A percentile compares a stretch with the other conserved stretches of the same genome.
phyloP scores from a whole-genome alignment of 2,113 vertebrate species.

The Sorex araneus region DNA sequence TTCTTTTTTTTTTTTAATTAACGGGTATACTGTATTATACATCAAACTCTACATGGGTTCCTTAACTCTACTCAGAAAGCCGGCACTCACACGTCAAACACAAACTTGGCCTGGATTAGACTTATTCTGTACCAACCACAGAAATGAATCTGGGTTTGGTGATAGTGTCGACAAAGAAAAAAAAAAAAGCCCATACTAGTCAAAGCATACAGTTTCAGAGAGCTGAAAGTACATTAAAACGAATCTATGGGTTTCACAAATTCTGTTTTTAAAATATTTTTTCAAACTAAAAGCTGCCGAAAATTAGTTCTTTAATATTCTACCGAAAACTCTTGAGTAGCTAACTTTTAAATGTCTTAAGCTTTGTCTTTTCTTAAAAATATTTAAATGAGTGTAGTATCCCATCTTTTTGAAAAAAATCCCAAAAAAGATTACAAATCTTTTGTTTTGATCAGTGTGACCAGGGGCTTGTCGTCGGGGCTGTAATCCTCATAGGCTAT shows the following conservation, averaged over 20 bases:
- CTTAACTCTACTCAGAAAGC: constrained; percentile 92
- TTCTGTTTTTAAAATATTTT: constrained; percentile 89
- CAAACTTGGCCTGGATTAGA: constrained; percentile 84
- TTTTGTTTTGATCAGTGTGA: constrained; percentile 99
- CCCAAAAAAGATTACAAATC: constrained; percentile 95
- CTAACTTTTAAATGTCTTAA: constrained; percentile 90
- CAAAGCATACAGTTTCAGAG: constrained; percentile 86
- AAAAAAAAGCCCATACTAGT: constrained; percentile 86
- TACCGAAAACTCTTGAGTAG: constrained; percentile 90
- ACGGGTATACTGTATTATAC: constrained; percentile 88
- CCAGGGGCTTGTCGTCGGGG: constrained; percentile 98
- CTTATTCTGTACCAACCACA: constrained; percentile 83
- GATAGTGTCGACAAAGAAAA: constrained; percentile 79
- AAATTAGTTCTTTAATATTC: constrained; percentile 90
- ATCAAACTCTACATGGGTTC: constrained; percentile 88
- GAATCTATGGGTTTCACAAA: constrained; percentile 87
- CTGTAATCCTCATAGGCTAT: constrained; percentile 99
- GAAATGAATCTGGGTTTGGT: constrained; percentile 82
- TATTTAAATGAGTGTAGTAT: constrained; percentile 90
- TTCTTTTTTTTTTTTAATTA: constrained; percentile 81
- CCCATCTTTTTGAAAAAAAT: constrained; percentile 92
- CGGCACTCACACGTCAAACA: constrained; percentile 87
- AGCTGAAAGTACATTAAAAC: constrained; percentile 88
- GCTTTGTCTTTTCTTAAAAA: constrained; percentile 91
- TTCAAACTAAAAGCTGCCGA: constrained; percentile 92